These are phyloP conservation scores for Scyliorhinus canicula DNA, from an alignment of 2,797 vertebrate genomes.

Conservation along the genomic window DNA sequence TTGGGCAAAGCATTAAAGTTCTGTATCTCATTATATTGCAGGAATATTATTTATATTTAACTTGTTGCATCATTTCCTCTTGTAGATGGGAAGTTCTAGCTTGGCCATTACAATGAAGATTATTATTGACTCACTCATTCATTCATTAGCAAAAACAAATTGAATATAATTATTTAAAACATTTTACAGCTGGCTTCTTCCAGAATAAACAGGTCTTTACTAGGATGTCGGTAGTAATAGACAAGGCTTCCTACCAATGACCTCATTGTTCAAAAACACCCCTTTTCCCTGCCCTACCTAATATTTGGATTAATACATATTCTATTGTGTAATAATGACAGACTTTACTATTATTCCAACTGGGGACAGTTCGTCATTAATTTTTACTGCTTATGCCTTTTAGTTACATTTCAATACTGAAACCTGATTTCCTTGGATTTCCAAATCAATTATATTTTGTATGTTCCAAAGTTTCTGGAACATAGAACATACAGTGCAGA, in stretches of 20 bases:
- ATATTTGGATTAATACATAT: not conserved
- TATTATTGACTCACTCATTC: not conserved
- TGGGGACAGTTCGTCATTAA: not conserved
- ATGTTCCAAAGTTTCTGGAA: not conserved
- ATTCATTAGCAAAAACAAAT: not conserved
- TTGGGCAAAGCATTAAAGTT: not conserved
- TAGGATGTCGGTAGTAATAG: not conserved
- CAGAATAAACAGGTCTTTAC: slow-evolving; percentile 10
- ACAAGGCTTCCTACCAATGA: not conserved
- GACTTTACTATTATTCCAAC: not conserved
- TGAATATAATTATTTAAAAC: not conserved
- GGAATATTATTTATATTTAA: slow-evolving; percentile 27
- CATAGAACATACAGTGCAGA: too few relatives aligned
- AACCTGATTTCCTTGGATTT: not conserved
- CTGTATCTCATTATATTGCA: not conserved
- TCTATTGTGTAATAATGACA: not conserved
- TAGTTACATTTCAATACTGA: not conserved
- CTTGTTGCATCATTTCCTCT: slow-evolving; percentile 24
- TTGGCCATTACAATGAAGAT: not conserved
- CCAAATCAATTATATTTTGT: not conserved
- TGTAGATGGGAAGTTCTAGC: not conserved
- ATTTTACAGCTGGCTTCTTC: not conserved
- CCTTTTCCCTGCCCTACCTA: not conserved
- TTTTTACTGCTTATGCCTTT: not conserved
- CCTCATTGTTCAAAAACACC: not conserved